Conservation (phyloP, 2,797 vertebrate genomes). For the Chiloscyllium punctatum region DNA sequence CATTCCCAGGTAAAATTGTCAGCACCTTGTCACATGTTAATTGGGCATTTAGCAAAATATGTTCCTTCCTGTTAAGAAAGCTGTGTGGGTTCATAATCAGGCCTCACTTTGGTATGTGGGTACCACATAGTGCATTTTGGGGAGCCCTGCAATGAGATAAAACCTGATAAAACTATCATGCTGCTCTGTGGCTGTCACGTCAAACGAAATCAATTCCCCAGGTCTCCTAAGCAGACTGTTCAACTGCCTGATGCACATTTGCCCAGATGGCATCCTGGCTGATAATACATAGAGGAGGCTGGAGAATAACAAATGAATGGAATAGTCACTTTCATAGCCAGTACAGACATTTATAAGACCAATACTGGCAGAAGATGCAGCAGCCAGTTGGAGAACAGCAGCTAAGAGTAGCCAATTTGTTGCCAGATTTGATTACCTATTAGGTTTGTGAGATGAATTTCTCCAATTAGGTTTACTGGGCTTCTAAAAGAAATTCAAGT, state of each 20-base stretch:
- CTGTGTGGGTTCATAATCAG: neutral
- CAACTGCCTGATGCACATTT: neutral
- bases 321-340: neutral
- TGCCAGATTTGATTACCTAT: neutral
- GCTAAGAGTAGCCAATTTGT: neutral
- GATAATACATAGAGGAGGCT: neutral
- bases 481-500: neutral
- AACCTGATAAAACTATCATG: neutral
- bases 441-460: neutral
- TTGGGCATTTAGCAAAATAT: neutral
- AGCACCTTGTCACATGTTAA: neutral
- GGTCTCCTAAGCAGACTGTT: neutral
- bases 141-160: neutral
- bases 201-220: neutral
- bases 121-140: neutral
- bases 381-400: neutral
- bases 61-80: neutral
- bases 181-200: neutral
- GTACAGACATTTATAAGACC: neutral
- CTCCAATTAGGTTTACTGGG: neutral
- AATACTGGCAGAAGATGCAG: neutral
- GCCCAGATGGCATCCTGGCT: neutral
- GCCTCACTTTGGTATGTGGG: neutral
- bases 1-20: neutral
- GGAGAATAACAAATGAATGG: neutral